Evolutionary conservation across 2,888 invertebrate genomes (phyloP), one percentile per base, ranked within the genome.

Genomic region (Drosophila phalerata): DNA sequence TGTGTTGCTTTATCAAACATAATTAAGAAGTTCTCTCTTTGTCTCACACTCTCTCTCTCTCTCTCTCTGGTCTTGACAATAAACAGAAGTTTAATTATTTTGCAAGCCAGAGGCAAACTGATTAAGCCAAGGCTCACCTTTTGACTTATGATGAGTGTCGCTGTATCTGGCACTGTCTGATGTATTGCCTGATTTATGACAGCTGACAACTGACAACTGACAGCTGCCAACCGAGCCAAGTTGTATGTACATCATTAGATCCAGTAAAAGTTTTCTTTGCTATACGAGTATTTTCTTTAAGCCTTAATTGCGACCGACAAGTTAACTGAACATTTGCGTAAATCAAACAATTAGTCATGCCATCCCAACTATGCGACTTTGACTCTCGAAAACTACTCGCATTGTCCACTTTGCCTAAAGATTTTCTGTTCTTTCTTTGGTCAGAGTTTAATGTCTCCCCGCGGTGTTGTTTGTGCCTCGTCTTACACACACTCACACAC

Each of bases 331-430:
- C 67, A 79, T 81, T 85, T 78, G 78, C 77, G 90, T 88, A 90
- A 88, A 90, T 88, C 90, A 90, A 87, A 82, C 80, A 88, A 88
- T 88, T 88, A 90, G 88, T 88, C 83, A 90, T 75, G 89, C 68
- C 71, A 61, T 53, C 68, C 60, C 69, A 63, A 72, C 63, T 63
- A 81, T 57, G 45, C 19, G n/a, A 17, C n/a, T n/a, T 49, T n/a
- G 45, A 40, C 10, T 38, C 11, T 53, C 28, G 38, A 57, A 63
- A 73, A 76, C 68, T 81, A 67, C 65, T 53, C 42, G 47, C 62
- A 69, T 72, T 83, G 85, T 72, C 78, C 90, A 82, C 69, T 82
- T 57, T 69, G 32, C 57, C 52, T 45, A 52, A 67, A 69, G 71
- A 62, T 73, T 68, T 69, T 75, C 73, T 73, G 66, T 69, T 75